Conservation (phyloP, 1,140 invertebrate genomes). For the Cataglyphis hispanica region DNA sequence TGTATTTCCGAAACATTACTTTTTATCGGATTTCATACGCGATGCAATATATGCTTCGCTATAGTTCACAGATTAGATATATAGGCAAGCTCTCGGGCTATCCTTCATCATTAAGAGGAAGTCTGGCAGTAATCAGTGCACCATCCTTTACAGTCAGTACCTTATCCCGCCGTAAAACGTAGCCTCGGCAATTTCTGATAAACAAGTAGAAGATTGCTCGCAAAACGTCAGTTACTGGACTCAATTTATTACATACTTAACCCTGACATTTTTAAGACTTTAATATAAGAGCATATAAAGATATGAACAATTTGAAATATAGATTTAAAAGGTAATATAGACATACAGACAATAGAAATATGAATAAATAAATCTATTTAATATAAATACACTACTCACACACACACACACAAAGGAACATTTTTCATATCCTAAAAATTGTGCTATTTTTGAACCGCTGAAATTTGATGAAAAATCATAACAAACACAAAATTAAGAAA, state of each 20-base stretch:
- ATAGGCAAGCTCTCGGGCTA: slow-evolving; percentile 26
- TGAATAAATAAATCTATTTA: neutral
- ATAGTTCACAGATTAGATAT: slow-evolving; percentile 24
- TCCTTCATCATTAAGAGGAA: slow-evolving; percentile 66
- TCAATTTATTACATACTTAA: slow-evolving; percentile 52
- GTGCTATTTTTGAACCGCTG: no score
- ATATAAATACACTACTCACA: no score
- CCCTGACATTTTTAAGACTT: neutral
- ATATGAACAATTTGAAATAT: neutral
- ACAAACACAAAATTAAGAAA: no score
- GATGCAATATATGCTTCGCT: no score
- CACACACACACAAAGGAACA: no score
- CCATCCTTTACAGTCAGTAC: slow-evolving; percentile 47
- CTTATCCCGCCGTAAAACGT: slow-evolving; percentile 22
- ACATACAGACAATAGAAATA: no score
- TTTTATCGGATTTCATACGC: neutral
- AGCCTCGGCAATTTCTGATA: slow-evolving; percentile 28
- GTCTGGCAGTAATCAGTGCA: slow-evolving; percentile 45
- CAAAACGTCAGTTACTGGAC: slow-evolving; percentile 55
- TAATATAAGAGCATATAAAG: neutral
- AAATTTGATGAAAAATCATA: no score
- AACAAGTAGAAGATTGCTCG: slow-evolving; percentile 38
- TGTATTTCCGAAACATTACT: neutral
- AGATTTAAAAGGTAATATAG: neutral
- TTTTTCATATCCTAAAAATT: no score